Percentiles rank a stretch among this genome's conserved stretches.
Conservation (phyloP, 2,797 vertebrate genomes). For the Tachyglossus aculeatus region DNA sequence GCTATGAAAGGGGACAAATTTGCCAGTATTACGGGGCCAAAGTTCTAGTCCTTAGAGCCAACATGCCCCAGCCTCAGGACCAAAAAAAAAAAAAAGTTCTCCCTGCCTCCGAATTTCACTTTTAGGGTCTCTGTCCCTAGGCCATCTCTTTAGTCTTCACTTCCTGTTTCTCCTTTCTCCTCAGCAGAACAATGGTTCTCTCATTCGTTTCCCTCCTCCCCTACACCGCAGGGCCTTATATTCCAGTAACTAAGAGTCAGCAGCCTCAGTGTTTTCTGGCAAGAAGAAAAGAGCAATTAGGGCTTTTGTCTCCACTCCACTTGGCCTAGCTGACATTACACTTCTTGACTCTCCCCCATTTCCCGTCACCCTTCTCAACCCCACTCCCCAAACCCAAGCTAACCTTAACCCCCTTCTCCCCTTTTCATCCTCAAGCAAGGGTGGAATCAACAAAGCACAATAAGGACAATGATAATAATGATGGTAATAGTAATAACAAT, state of each 20-base stretch:
- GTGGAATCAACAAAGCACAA: too few relatives aligned
- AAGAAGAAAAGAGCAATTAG: conserved; percentile 50
- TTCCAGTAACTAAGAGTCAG: conserved; percentile 39
- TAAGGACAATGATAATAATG: too few relatives aligned
- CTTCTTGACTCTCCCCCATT: background rate
- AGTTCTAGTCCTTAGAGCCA: too few relatives aligned
- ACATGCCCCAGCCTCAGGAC: background rate
- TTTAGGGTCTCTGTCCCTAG: background rate
- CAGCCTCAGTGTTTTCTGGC: conserved; percentile 36
- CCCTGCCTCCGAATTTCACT: background rate
- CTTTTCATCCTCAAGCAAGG: too few relatives aligned
- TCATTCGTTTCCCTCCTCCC: conserved; percentile 16
- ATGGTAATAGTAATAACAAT: too few relatives aligned
- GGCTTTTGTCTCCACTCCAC: conserved; percentile 39
- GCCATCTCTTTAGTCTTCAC: background rate
- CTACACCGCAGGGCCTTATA: conserved; percentile 7
- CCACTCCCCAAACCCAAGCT: background rate
- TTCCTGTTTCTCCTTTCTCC: background rate
- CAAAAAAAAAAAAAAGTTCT: background rate
- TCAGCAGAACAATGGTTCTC: conserved; percentile 12
- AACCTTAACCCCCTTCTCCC: background rate
- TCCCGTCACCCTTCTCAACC: rapidly evolving
- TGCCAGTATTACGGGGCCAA: too few relatives aligned
- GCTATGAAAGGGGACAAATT: too few relatives aligned
- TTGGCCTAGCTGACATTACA: conserved; percentile 47